phyloP scores from a whole-genome alignment of 1,140 invertebrate species.

The Radopholus similis region DNA sequence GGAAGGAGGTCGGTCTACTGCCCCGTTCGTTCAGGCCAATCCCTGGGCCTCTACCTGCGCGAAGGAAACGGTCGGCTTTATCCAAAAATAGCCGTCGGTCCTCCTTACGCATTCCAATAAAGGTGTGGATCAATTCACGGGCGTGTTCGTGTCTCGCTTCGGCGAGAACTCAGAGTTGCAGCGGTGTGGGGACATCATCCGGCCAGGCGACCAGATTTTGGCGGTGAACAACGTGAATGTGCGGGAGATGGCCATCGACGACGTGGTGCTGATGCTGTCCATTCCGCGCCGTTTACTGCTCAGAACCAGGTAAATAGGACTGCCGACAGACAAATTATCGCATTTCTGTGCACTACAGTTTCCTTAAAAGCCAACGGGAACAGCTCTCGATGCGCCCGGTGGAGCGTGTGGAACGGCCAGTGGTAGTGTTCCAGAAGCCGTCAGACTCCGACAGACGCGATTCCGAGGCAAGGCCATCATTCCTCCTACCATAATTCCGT shows the following conservation, averaged over 20 bases:
- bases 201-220: constrained; percentile 96
- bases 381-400: constrained; percentile 4
- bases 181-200: constrained; percentile 90
- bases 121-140: constrained; percentile 82
- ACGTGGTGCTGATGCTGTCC: constrained; percentile 78
- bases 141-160: constrained; percentile 96
- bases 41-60: constrained; percentile 87
- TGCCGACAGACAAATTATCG: background rate
- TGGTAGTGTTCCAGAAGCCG: constrained; percentile 51
- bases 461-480: constrained; percentile 13
- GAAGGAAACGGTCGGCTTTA: constrained; percentile 51
- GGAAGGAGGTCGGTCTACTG: too few species aligned
- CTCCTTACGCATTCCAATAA: background rate
- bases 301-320: constrained; percentile 35
- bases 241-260: constrained; percentile 91
- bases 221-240: constrained; percentile 96
- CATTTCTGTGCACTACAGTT: constrained; percentile 30
- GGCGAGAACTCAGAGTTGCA: constrained; percentile 73
- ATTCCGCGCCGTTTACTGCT: constrained; percentile 89
- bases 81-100: background rate
- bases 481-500: background rate
- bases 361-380: constrained; percentile 46
- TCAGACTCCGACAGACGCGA: constrained; percentile 6
- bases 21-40: too few species aligned
- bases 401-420: constrained; percentile 27